Evolutionary conservation across 92 coral and sea anemone species (phyloP), one percentile per base, ranked within the genome.

Genomic region (Heteractis magnifica): DNA sequence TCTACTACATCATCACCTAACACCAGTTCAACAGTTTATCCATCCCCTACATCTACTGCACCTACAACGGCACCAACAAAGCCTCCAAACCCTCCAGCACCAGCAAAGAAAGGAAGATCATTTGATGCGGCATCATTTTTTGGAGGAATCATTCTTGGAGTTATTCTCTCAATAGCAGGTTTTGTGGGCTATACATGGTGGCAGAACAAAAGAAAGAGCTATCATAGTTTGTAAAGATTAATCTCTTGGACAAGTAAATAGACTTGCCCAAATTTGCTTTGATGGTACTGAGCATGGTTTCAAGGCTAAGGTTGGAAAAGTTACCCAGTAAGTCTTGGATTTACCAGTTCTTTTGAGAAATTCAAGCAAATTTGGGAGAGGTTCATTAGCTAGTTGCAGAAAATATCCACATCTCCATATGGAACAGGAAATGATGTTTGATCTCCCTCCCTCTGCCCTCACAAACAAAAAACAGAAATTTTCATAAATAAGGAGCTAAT

Each of bases 71-170:
- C 41, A 6, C 76, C 90, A 18, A 4, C 15, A 4, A 23, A 8
- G 21, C 16, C 21, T n/a, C 52, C 79, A 2, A 81, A 73, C 5
- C 19, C 87, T 48, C n/a, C 79, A 5, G 50, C 52, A 41, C 15
- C 15, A 55, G 44, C 73, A 2, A 86, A 60, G 51, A 73, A 72
- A 5, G 83, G 91, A 13, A 78, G 93, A 21, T 88, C 86, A 56
- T 96, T 96, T 86, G 99, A 96, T 89, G 92, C 86, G 34, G 96
- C 89, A 8, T 94, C 99, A 44, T 96, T 96, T 84, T 82, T 94
- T 87, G 99, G 99, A 80, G 99, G 99, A 14, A 92, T 96, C 20
- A 87, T 96, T 44, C 93, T 96, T 84, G 98, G 98, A 1, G 62
- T 89, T 48, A 88, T 90, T 14, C 44, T 96, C 4, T 60, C 88